Conservation (phyloP, 2,113 vertebrate genomes). For the Phrynosoma blainvillii region DNA sequence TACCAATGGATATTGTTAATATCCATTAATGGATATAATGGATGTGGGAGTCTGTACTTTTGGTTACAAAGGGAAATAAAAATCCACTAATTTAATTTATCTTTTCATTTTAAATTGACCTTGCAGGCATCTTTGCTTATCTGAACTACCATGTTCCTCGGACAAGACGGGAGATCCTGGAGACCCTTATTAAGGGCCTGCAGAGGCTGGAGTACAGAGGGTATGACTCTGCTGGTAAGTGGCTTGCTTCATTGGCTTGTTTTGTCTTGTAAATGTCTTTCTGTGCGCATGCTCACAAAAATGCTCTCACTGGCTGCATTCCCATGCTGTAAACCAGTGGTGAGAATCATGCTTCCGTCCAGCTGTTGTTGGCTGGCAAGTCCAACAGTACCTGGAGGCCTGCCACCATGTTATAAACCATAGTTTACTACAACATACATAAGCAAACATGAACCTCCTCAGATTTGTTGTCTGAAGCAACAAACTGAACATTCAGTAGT, state of each 20-base stretch:
- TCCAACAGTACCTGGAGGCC: no score
- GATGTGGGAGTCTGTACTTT: not conserved
- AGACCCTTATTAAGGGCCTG: conserved; percentile 95
- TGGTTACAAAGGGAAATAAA: accelerated
- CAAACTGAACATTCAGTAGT: not conserved
- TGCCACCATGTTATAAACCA: no score
- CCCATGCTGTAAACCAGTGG: no score
- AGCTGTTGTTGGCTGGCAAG: no score
- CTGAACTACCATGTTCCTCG: conserved; percentile 97
- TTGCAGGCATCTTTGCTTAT: conserved; percentile 96
- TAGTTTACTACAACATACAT: no score
- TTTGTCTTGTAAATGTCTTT: accelerated
- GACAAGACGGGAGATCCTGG: conserved; percentile 94
- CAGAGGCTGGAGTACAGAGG: conserved; percentile 95
- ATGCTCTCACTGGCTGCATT: no score
- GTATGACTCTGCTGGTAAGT: conserved; percentile 94
- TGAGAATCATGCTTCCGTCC: no score
- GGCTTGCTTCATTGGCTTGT: accelerated
- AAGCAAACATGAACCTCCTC: no score
- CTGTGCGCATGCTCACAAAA: accelerated
- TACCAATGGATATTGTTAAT: accelerated
- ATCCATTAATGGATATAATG: no score
- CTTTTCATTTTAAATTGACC: not conserved
- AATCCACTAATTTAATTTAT: not conserved
- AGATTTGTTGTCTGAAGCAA: not conserved